Percentiles rank a stretch among this genome's conserved stretches.
phyloP scores from a whole-genome alignment of 1,140 invertebrate genomes.

The Drosophila ogumai region DNA sequence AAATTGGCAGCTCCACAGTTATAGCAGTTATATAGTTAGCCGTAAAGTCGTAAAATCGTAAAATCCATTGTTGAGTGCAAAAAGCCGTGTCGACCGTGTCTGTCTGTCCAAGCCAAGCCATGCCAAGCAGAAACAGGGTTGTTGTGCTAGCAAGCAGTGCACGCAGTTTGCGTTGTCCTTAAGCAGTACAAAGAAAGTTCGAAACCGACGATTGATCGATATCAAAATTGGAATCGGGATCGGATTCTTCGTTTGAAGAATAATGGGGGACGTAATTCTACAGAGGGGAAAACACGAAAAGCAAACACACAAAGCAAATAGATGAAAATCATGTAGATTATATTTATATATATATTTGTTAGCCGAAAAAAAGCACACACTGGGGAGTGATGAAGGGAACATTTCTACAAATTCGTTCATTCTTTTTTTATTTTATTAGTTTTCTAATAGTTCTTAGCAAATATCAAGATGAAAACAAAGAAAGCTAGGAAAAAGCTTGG shows the following conservation, averaged over 20 bases:
- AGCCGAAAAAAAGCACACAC: conserved; percentile 18
- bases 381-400: conserved; percentile 21
- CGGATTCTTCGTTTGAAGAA: conserved; percentile 24
- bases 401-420: conserved; percentile 20
- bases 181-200: conserved; percentile 20
- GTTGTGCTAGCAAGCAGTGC: conserved; percentile 4
- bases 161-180: conserved; percentile 7
- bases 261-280: conserved; percentile 43
- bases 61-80: conserved; percentile 9
- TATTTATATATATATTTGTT: conserved; percentile 53
- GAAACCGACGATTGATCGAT: conserved; percentile 2
- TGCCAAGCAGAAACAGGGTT: neutral
- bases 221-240: neutral
- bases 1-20: conserved; percentile 15
- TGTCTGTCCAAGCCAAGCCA: conserved; percentile 6
- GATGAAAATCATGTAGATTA: conserved; percentile 43
- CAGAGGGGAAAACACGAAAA: neutral
- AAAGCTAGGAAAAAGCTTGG: conserved; percentile 7
- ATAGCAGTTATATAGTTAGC: conserved; percentile 3
- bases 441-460: conserved; percentile 30
- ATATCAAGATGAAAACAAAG: conserved; percentile 26
- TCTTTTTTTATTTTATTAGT: conserved; percentile 16
- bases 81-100: conserved; percentile 8
- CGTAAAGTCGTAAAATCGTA: neutral
- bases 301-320: conserved; percentile 25